Percentiles rank a stretch among this genome's conserved stretches.
Conservation (phyloP, 2,797 vertebrate species). For the Enteromius argenteus region DNA sequence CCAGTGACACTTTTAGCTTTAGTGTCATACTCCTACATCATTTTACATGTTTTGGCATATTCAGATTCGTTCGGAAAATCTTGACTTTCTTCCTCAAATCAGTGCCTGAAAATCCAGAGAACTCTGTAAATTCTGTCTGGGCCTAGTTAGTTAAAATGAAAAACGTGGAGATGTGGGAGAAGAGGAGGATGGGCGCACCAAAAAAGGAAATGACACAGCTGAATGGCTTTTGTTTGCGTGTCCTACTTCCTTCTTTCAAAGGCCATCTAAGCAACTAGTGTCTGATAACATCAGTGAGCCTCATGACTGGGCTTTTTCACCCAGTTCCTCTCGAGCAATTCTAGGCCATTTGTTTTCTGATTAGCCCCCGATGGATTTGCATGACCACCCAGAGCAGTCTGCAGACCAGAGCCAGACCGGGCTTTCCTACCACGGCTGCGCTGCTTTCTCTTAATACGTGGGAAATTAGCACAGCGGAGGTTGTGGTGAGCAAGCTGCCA, state of each 20-base stretch:
- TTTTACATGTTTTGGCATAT: conserved; percentile 8
- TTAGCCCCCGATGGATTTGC: conserved; percentile 26
- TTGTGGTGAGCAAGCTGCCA: conserved; percentile 32
- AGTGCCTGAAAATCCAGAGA: not conserved
- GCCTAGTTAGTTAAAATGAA: conserved; percentile 16
- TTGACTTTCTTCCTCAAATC: not conserved
- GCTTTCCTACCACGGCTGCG: not conserved
- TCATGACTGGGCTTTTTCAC: conserved; percentile 18
- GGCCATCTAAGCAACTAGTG: too few relatives aligned
- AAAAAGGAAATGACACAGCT: conserved; percentile 1
- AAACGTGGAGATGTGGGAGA: conserved; percentile 1
- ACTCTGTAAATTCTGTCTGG: not conserved
- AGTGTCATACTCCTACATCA: not conserved
- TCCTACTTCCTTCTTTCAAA: too few relatives aligned
- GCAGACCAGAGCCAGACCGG: not conserved
- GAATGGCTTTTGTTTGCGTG: too few relatives aligned
- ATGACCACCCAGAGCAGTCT: conserved; percentile 19
- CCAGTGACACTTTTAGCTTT: not conserved
- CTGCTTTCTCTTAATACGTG: conserved; percentile 32
- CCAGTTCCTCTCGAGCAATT: conserved; percentile 3
- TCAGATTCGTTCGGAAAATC: not conserved
- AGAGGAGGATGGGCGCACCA: not conserved
- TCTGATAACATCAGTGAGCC: conserved; percentile 39
- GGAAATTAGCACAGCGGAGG: conserved; percentile 38
- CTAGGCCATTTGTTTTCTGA: conserved; percentile 33